A percentile compares a stretch with the other conserved stretches of the same genome.
phyloP scores from a whole-genome alignment of 2,888 invertebrate genomes.

The Mellilla xanthometata region DNA sequence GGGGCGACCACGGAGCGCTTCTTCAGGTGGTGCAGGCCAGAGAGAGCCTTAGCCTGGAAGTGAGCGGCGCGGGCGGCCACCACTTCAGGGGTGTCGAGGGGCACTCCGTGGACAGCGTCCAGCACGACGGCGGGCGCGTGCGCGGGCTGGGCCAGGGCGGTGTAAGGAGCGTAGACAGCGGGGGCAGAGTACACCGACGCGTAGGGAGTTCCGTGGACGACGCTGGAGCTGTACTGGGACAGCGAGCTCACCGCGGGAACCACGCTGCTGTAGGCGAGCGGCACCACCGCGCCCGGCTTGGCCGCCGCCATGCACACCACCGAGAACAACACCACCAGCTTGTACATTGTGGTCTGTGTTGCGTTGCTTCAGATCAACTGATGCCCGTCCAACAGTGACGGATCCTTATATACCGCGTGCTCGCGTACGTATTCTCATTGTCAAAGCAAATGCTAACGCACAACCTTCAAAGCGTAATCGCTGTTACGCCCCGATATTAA shows the following conservation, averaged over 20 bases:
- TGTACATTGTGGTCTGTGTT: conserved; percentile 78
- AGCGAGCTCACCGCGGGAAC: conserved; percentile 51
- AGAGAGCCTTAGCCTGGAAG: conserved; percentile 70
- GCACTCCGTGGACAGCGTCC: conserved; percentile 69
- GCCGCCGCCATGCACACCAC: conserved; percentile 82
- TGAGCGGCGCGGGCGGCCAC: conserved; percentile 73
- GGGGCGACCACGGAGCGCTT: conserved; percentile 60
- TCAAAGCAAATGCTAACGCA: conserved; percentile 58
- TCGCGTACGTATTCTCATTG: conserved; percentile 34
- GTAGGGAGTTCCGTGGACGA: conserved; percentile 53
- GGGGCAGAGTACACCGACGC: conserved; percentile 32
- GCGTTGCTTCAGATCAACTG: conserved; percentile 65
- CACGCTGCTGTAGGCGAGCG: conserved; percentile 55
- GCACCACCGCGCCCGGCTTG: conserved; percentile 60
- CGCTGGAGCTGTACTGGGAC: conserved; percentile 53
- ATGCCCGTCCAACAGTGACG: conserved; percentile 46
- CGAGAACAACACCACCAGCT: conserved; percentile 84
- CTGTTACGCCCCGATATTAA: conserved; percentile 20
- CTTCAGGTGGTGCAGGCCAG: conserved; percentile 62
- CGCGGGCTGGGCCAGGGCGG: conserved; percentile 54
- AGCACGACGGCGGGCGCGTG: conserved; percentile 71
- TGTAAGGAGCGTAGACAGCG: conserved; percentile 37
- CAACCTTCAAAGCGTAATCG: conserved; percentile 56
- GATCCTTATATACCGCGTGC: conserved; percentile 62
- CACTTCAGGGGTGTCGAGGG: conserved; percentile 75